These are phyloP conservation scores for Sinohyriopsis cumingii DNA, from an alignment of 2,888 invertebrate genomes.

Conservation along the genomic window DNA sequence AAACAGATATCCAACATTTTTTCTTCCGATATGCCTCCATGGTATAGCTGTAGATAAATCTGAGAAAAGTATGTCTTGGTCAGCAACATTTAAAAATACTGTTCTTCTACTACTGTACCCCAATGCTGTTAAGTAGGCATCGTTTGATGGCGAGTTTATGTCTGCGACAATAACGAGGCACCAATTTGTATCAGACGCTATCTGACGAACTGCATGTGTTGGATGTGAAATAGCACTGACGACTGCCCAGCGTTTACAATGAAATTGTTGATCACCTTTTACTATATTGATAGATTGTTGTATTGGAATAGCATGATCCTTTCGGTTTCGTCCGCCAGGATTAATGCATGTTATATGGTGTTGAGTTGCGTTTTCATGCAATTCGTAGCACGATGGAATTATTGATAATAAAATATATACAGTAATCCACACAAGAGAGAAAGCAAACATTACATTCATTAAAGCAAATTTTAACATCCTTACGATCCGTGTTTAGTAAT, in stretches of 20 bases:
- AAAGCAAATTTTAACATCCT: no score
- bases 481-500: no score
- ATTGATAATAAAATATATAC: no score
- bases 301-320: no score
- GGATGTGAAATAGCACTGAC: slow-evolving; percentile 3
- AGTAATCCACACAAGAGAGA: no score
- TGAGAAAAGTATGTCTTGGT: neutral
- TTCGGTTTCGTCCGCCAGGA: no score
- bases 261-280: no score
- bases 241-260: slow-evolving; percentile 9
- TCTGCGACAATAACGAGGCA: slow-evolving; percentile 9
- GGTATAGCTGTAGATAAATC: slow-evolving; percentile 1
- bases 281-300: no score
- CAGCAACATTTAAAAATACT: slow-evolving; percentile 1
- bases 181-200: neutral
- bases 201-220: slow-evolving; percentile 3
- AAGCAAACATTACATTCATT: no score
- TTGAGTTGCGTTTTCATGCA: no score
- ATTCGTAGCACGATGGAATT: no score
- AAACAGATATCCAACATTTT: slow-evolving; percentile 10
- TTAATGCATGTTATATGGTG: no score
- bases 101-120: neutral
- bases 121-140: neutral
- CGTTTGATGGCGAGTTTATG: neutral
- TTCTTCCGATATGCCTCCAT: neutral